A percentile compares a stretch with the other conserved stretches of the same genome.
These are phyloP conservation scores for Leptodactylus fallax DNA, from an alignment of 2,797 vertebrate genomes.

Conservation along the genomic window DNA sequence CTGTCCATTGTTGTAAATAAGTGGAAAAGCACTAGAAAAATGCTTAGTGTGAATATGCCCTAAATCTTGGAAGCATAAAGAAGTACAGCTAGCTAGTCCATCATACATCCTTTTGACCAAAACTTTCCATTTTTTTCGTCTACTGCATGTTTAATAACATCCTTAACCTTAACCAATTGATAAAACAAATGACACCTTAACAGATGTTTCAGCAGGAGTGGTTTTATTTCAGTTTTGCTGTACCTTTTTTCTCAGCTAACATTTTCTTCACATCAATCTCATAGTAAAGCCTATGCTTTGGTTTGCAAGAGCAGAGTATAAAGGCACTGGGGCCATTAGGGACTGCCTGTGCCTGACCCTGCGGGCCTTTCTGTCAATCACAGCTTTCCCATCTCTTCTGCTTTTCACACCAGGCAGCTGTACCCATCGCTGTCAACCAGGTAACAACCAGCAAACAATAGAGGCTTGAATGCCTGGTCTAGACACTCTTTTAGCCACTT, in stretches of 20 bases:
- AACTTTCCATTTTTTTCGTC: neutral
- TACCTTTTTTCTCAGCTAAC: slow-evolving; percentile 80
- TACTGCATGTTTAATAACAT: slow-evolving; percentile 24
- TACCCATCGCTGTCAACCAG: slow-evolving; percentile 88
- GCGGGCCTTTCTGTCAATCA: slow-evolving; percentile 84
- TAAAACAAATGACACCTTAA: slow-evolving; percentile 48
- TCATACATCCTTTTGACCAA: neutral
- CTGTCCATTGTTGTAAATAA: neutral
- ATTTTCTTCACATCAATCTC: slow-evolving; percentile 84
- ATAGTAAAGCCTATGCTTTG: slow-evolving; percentile 78
- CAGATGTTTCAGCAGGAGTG: slow-evolving; percentile 26
- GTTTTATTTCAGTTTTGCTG: slow-evolving; percentile 75
- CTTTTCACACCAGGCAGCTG: slow-evolving; percentile 86
- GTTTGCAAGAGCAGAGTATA: slow-evolving; percentile 76
- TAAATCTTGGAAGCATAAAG: neutral
- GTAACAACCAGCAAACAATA: slow-evolving; percentile 87
- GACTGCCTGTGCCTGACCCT: slow-evolving; percentile 80
- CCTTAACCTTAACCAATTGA: slow-evolving; percentile 24
- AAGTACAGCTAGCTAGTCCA: neutral
- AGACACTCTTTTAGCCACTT: slow-evolving; percentile 90
- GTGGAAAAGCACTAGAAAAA: neutral
- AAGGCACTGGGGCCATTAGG: slow-evolving; percentile 79
- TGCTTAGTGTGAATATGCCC: neutral
- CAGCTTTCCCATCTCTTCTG: slow-evolving; percentile 77
- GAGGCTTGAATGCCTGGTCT: slow-evolving; percentile 87